Percentiles rank a stretch among this genome's conserved stretches.
These are phyloP conservation scores for Psix sp. DNA, from an alignment of 1,140 invertebrate genomes.

Conservation along the genomic window DNA sequence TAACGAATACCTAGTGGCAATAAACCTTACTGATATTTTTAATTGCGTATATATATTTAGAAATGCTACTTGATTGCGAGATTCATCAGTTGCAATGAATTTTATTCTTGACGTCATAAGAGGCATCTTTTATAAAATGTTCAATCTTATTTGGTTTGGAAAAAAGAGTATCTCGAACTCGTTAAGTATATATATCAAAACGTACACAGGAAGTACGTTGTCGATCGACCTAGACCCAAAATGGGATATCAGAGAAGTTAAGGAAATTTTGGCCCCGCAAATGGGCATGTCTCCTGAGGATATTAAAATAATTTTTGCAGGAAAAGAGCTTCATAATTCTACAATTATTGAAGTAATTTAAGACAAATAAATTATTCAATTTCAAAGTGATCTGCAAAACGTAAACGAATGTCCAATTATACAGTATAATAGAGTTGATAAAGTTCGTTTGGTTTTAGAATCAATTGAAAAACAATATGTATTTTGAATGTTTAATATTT, in stretches of 20 bases:
- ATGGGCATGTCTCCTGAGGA: constrained; percentile 83
- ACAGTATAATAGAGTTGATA: too few relatives aligned
- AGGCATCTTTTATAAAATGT: constrained; percentile 80
- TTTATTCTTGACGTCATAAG: constrained; percentile 79
- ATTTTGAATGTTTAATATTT: background rate
- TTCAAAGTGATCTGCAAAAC: background rate
- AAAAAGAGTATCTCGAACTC: constrained; percentile 80
- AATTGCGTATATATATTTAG: background rate
- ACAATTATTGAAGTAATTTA: constrained; percentile 81
- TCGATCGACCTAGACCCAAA: constrained; percentile 84
- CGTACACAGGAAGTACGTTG: constrained; percentile 82
- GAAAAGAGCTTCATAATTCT: constrained; percentile 87
- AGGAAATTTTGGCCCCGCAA: constrained; percentile 83
- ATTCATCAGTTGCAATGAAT: constrained; percentile 78
- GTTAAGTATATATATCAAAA: constrained; percentile 84
- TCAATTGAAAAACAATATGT: too few relatives aligned
- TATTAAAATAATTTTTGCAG: constrained; percentile 90
- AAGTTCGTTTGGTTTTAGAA: too few relatives aligned
- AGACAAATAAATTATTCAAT: constrained; percentile 4
- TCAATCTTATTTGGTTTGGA: constrained; percentile 81
- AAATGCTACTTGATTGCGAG: too few relatives aligned
- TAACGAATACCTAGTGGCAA: too few relatives aligned
- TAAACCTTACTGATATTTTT: too few relatives aligned
- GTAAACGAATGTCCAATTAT: background rate
- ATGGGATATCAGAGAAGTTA: constrained; percentile 86